Base-by-base conservation (phyloP, 2,888 invertebrate genomes). In the Lypha dubia region DNA sequence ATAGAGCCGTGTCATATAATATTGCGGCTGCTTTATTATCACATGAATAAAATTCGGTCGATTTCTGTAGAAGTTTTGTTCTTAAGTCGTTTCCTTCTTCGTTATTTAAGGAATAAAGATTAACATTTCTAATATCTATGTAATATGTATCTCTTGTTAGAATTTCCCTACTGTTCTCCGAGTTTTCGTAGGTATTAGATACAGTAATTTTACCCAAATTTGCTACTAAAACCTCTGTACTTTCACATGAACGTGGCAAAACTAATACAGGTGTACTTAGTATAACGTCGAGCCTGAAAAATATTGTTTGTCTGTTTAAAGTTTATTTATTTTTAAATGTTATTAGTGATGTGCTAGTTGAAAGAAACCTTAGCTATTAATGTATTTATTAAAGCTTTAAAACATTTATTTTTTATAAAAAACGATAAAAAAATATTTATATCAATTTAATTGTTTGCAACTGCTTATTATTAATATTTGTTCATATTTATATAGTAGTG, bases 221-320 rank as follows among this genome's bases (percentile, higher is more conserved):
- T 17, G 97, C 97, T 51, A 98, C 97, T 87, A 98, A 94, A 71
- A 98, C 98, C 90, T 97, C 95, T 13, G 95, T 90, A 91, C 97
- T 97, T 87, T 94, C 94, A 38, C 95, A 94, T 11, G 95, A 94
- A 85, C 97, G 94, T 0, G 98, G 98, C 73, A 98, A 92, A 79
- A 98, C 96, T 86, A 98, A 94, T 56, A 98, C 97, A 0, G 99
- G 99, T 68, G 97, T 98, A 91, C 98, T 97, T 88, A 98, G 93
- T 84, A 97, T 94, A 67, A 98, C 94, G 91, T 96, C 96, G 83
- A 98, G 93, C 79, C 95, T 92, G 70, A 11, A 87, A 86, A 68
- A 24, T 32, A 24, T 9, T 3, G 5, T n/a, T n/a, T n/a, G n/a
- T n/a, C n/a, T n/a, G n/a, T n/a, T n/a, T n/a, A n/a, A n/a, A n/a